Evolutionary conservation across 2,113 vertebrate genomes (phyloP).

Genomic region (Numida meleagris): DNA sequence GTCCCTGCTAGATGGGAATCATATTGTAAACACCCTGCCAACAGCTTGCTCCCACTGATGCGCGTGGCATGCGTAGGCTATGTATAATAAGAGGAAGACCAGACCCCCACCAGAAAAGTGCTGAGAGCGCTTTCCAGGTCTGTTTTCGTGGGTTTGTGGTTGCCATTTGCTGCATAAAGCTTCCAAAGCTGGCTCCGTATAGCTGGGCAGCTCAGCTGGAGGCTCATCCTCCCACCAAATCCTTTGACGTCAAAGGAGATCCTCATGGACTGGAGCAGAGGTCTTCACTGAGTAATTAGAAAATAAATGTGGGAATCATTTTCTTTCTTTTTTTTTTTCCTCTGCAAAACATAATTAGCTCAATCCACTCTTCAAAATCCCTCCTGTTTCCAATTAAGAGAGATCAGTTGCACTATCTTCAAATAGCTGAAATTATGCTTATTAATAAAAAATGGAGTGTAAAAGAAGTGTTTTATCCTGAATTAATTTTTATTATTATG

Average conservation of each 20-base stretch:
- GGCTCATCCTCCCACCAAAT: conserved; percentile 25
- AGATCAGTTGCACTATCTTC: conserved; percentile 66
- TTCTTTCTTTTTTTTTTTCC: neutral
- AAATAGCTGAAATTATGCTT: conserved; percentile 54
- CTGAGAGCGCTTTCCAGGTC: neutral
- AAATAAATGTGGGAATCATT: conserved; percentile 71
- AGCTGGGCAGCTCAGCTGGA: conserved; percentile 33
- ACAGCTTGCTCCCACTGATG: conserved; percentile 17
- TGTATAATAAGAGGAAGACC: neutral
- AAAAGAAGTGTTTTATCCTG: conserved; percentile 50
- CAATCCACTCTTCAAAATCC: conserved; percentile 64
- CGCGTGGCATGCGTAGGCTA: neutral
- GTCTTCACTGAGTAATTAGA: conserved; percentile 68
- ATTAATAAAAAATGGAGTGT: conserved; percentile 53
- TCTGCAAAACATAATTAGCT: conserved; percentile 63
- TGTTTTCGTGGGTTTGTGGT: neutral
- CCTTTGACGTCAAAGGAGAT: conserved; percentile 65
- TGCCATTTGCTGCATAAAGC: neutral
- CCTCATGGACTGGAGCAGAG: conserved; percentile 56
- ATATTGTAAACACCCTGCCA: conserved; percentile 12
- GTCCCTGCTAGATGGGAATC: neutral
- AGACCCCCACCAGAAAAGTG: neutral
- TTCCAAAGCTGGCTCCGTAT: neutral
- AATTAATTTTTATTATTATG: conserved; percentile 53
- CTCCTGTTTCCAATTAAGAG: conserved; percentile 66